Percentiles rank a stretch among this genome's conserved stretches.
phyloP scores from a whole-genome alignment of 2,113 vertebrate genomes.

The Hystrix brachyura region DNA sequence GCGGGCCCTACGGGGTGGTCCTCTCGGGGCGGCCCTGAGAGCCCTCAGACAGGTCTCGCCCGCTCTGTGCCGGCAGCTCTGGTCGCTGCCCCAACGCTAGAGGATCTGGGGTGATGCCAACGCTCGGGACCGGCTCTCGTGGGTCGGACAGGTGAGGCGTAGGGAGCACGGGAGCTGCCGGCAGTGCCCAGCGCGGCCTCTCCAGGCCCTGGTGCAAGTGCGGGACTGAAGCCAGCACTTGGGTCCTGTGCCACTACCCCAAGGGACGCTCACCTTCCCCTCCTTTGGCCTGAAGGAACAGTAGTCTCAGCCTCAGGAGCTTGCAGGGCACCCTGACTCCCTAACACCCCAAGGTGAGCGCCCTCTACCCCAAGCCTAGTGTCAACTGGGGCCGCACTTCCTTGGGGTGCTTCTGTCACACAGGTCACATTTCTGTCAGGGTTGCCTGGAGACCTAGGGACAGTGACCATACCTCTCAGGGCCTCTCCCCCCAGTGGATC shows the following conservation, averaged over 20 bases:
- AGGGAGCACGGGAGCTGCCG: accelerated
- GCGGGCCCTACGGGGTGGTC: neutral
- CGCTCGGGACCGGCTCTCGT: neutral
- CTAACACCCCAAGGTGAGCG: neutral
- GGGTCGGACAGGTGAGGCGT: neutral
- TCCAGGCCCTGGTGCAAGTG: neutral
- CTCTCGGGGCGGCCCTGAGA: neutral
- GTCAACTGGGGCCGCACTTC: neutral
- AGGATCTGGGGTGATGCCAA: neutral
- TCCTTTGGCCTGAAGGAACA: neutral
- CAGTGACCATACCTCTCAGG: neutral
- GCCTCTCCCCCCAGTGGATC: neutral
- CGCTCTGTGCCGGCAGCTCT: neutral
- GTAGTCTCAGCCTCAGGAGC: neutral
- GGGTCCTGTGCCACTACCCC: neutral
- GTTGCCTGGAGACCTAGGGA: neutral
- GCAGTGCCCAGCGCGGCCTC: neutral
- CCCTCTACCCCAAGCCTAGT: neutral
- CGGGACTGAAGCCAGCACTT: neutral
- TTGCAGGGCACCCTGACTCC: neutral
- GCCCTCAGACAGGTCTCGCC: neutral
- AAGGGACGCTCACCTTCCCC: neutral
- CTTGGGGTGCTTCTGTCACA: neutral
- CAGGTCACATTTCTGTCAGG: neutral
- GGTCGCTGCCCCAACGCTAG: neutral